Percentiles rank a stretch among this genome's conserved stretches.
phyloP scores from a whole-genome alignment of 2,888 invertebrate species.

The Tetragonisca angustula region DNA sequence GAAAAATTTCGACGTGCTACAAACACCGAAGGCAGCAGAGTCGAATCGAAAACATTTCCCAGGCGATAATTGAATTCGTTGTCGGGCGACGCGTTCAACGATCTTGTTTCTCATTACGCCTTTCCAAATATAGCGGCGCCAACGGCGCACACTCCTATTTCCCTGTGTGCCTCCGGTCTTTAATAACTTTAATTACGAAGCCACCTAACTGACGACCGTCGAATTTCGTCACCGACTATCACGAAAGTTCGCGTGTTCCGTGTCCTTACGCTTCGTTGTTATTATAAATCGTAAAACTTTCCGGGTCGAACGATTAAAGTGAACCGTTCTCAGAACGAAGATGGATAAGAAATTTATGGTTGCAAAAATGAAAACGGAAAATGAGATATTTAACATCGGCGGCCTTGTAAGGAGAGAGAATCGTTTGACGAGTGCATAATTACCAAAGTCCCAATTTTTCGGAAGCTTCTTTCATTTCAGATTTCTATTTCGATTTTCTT shows the following conservation, averaged over 20 bases:
- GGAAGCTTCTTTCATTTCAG: no score
- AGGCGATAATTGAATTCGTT: slow-evolving; percentile 27
- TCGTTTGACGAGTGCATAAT: no score
- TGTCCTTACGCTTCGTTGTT: slow-evolving; percentile 23
- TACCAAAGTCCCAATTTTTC: no score
- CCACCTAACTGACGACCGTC: slow-evolving; percentile 19
- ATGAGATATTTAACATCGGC: no score
- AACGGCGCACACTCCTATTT: background rate
- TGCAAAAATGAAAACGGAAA: no score
- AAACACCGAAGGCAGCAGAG: no score
- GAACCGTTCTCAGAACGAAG: background rate
- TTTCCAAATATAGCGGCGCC: background rate
- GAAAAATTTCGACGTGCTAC: background rate
- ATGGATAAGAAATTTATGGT: background rate
- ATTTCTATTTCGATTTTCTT: no score
- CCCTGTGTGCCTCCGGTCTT: background rate
- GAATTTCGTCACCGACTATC: slow-evolving; percentile 31
- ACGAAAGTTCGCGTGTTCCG: slow-evolving; percentile 21
- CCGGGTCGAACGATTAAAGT: background rate
- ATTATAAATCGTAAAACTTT: slow-evolving; percentile 3
- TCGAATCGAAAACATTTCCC: background rate
- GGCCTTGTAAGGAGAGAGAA: no score
- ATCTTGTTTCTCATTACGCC: slow-evolving; percentile 1
- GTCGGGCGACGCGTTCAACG: background rate
- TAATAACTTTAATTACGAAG: slow-evolving; percentile 52